Base-by-base conservation (phyloP, 2,113 vertebrate species). In the Erythrocercus mccallii region DNA sequence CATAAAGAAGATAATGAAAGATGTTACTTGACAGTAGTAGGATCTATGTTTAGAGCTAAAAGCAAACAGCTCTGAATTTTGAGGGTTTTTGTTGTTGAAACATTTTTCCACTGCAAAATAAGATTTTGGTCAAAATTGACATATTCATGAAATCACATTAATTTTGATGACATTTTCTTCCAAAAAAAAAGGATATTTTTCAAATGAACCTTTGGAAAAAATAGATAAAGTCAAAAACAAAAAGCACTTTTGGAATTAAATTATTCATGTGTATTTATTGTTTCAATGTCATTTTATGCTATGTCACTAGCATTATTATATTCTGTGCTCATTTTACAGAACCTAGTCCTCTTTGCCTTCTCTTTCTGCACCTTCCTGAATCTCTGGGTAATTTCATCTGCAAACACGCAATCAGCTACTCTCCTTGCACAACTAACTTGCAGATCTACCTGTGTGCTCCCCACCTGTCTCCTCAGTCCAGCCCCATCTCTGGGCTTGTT, bases 1-100 rank as follows among this genome's bases (percentile, higher is more conserved):
- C 92, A 84, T 96, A 96, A 97, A 96, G 47, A 93, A 93, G 96
- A 95, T 97, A 97, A 98, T 96, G 92, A 97, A 98, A 96, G 95
- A 97, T 97, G 88, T 95, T 96, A 95, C 90, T 96, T 98, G 97
- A 96, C 97, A 97, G 96, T 83, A 85, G 96, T 81, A 96, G 93
- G 94, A 98, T 96, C 96, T 96, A 84, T 88, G 87, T 93, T 96
- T 92, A 95, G 91, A 96, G 79, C 92, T 87, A 81, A 81, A 86
- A 94, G 69, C 37, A 91, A 86, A 78, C 3, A 5, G 35, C n/a
- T 95, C 61, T 69, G 42, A 88, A 65, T 92, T 86, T 87, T 33
- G 40, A 22, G 10, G 1, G 0, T 18, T 11, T 94, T 88, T 70
- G 25, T 82, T 54, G 24, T 53, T 76, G 60, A 89, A 89, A 72